These are phyloP conservation scores for Saimiri boliviensis DNA, from an alignment of 2,113 vertebrate genomes.

Conservation along the genomic window DNA sequence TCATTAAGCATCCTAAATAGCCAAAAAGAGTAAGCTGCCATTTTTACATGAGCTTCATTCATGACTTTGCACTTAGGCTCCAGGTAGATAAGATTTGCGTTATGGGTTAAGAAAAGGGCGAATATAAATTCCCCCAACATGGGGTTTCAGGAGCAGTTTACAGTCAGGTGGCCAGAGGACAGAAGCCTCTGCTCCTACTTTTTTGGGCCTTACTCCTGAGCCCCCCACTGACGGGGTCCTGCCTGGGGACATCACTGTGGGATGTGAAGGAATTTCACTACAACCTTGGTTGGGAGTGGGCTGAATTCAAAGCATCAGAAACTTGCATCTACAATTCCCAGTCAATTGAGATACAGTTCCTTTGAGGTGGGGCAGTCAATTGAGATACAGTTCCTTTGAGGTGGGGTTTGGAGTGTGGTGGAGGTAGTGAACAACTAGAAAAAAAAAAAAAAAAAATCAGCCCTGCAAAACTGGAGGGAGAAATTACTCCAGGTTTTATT, in stretches of 20 bases:
- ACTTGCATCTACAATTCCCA: background rate
- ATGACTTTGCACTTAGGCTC: slow-evolving; percentile 13
- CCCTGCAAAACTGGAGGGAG: background rate
- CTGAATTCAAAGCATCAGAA: background rate
- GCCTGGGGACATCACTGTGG: background rate
- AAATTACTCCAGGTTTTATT: background rate
- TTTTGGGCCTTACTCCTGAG: background rate
- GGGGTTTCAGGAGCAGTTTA: background rate
- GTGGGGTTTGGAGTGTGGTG: background rate
- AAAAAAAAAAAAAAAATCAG: too few species aligned
- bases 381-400: background rate
- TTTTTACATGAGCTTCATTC: background rate
- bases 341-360: background rate
- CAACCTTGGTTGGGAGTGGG: background rate
- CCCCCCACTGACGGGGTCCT: background rate
- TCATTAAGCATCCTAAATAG: background rate
- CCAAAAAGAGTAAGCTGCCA: background rate
- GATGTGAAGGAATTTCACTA: background rate
- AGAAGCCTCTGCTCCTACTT: background rate
- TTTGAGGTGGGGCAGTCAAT: background rate
- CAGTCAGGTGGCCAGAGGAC: background rate
- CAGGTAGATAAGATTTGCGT: background rate
- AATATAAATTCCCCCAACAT: background rate
- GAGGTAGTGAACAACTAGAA: background rate
- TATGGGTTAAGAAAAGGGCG: background rate